Evolutionary conservation across 2,888 invertebrate genomes (phyloP).

Genomic region (Leptopilina myrica): DNA sequence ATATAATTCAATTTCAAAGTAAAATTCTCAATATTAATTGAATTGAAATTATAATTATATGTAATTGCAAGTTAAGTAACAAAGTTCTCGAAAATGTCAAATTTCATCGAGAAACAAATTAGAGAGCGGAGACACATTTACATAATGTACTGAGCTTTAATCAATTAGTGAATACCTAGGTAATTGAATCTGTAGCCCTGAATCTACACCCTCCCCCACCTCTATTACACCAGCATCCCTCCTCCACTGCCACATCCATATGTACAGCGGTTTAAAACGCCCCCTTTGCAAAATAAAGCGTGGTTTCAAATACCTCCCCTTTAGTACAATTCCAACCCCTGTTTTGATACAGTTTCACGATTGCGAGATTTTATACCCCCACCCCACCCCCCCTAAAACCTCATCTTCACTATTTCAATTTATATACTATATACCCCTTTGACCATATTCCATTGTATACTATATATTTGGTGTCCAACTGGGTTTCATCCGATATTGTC

Average conservation of each 20-base stretch:
- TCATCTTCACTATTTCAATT: neutral
- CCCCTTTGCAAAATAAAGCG: slow-evolving; percentile 61
- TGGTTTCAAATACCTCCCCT: slow-evolving; percentile 57
- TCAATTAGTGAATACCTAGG: slow-evolving; percentile 68
- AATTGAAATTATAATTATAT: neutral
- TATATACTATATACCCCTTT: neutral
- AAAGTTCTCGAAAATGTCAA: neutral
- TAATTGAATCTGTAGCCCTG: slow-evolving; percentile 66
- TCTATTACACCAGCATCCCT: slow-evolving; percentile 45
- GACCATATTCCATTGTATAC: neutral
- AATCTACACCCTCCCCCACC: slow-evolving; percentile 52
- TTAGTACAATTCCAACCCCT: slow-evolving; percentile 33
- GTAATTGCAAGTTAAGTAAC: neutral
- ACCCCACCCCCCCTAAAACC: neutral
- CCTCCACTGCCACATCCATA: slow-evolving; percentile 61
- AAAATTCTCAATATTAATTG: too few relatives aligned
- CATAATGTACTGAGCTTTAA: slow-evolving; percentile 65
- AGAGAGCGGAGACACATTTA: slow-evolving; percentile 29
- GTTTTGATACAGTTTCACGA: slow-evolving; percentile 31
- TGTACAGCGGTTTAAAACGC: slow-evolving; percentile 66
- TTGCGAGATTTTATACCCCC: slow-evolving; percentile 8
- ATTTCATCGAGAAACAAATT: slow-evolving; percentile 37
- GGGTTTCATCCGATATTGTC: slow-evolving; percentile 29
- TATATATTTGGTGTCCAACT: slow-evolving; percentile 10
- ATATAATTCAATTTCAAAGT: too few relatives aligned